Base-by-base conservation (phyloP, 2,888 invertebrate genomes). In the Coelopa pilipes region DNA sequence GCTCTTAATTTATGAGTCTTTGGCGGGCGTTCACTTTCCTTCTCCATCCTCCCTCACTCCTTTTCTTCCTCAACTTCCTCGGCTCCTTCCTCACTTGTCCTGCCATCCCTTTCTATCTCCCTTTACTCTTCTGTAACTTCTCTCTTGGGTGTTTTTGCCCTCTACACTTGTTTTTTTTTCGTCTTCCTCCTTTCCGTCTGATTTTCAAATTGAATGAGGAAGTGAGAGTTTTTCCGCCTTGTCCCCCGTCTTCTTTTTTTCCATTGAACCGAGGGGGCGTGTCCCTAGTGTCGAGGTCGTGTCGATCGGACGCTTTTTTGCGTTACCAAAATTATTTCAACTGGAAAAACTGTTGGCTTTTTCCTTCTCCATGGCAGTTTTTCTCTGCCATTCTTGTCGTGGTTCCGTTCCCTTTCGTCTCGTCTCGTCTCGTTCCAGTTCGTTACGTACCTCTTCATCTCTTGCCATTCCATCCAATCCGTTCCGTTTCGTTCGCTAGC, bases 1-100 rank as follows among this genome's bases (percentile, higher is more conserved):
- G 77, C 76, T 77, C 75, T 79, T 79, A 79, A 79, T 79, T 79
- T 79, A 79, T 79, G 77, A 77, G 77, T 76, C 70, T 76, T 74
- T 74, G 70, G 70, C 72, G 74, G 47, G 70, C 63, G 72, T 63
- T 69, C 66, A 49, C 24, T 21, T 47, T 65, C 46, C 34, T 34
- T 34, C 34, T 65, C 46, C 34, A 4, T 34, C 34, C 34, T 34
- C 7, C 34, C 34, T 4, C 34, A 34, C 34, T n/a, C n/a, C n/a
- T 45, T 63, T 47, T 17, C 46, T 15, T 65, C 19, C 45, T 34
- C 34, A 11, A 45, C 34, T 34, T 34, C 34, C 34, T 34, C 7
- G 4, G 7, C 34, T 34, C 34, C 34, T 34, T 34, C 34, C 34
- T 34, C 34, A 34, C 34, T 34, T 34, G 7, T 34, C 34, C 34